A percentile compares a stretch with the other conserved stretches of the same genome.
phyloP scores from a whole-genome alignment of 2,888 invertebrate genomes.

The Scaptomyza parva region DNA sequence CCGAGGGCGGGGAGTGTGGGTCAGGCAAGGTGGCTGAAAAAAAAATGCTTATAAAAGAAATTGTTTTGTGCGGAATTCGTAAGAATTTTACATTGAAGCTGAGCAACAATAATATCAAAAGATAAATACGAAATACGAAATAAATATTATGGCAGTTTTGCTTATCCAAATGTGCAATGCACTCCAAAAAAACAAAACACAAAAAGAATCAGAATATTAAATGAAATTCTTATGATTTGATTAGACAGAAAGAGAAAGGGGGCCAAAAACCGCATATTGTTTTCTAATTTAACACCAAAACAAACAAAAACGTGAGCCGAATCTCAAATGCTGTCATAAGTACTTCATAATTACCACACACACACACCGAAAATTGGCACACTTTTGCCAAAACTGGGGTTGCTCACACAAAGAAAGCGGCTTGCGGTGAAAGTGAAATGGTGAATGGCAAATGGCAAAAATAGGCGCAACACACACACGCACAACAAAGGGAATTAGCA shows the following conservation, averaged over 20 bases:
- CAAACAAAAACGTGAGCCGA: slow-evolving; percentile 11
- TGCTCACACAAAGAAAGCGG: slow-evolving; percentile 55
- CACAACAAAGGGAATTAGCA: slow-evolving; percentile 74
- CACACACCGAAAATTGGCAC: slow-evolving; percentile 62
- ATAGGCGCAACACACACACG: slow-evolving; percentile 43
- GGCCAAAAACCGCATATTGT: slow-evolving; percentile 26
- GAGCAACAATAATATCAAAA: slow-evolving; percentile 30
- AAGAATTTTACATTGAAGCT: slow-evolving; percentile 62
- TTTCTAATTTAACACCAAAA: slow-evolving; percentile 28
- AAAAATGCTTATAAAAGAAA: slow-evolving; percentile 67
- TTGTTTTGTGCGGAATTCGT: slow-evolving; percentile 67
- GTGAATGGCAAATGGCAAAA: too few relatives aligned
- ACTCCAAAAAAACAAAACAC: too few relatives aligned
- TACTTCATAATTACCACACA: slow-evolving; percentile 70
- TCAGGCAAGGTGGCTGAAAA: slow-evolving; percentile 10
- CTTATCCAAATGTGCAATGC: background rate
- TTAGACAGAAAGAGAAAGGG: slow-evolving; percentile 7
- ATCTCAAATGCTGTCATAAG: slow-evolving; percentile 59
- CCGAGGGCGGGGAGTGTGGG: slow-evolving; percentile 1
- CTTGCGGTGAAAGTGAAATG: slow-evolving; percentile 72
- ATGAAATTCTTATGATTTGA: background rate
- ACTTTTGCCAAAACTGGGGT: slow-evolving; percentile 42
- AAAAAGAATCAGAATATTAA: background rate
- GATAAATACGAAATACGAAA: slow-evolving; percentile 21
- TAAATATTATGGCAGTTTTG: slow-evolving; percentile 20